These are phyloP conservation scores for Pantherophis guttatus DNA, from an alignment of 2,113 vertebrate species.

Conservation along the genomic window DNA sequence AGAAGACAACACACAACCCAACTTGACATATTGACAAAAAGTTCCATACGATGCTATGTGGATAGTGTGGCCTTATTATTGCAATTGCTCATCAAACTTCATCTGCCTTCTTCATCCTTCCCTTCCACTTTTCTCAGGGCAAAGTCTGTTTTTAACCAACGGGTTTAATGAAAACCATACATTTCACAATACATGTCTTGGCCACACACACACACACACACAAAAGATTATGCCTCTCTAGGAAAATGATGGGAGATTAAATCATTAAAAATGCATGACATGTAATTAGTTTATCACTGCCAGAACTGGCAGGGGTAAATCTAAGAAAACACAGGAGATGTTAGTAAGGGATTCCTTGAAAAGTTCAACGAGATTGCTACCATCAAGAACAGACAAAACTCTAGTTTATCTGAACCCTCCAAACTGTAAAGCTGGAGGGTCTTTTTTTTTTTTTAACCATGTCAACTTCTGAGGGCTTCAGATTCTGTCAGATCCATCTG, in stretches of 20 bases:
- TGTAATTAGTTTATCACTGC: slow-evolving; percentile 70
- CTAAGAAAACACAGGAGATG: slow-evolving; percentile 55
- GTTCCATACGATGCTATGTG: slow-evolving; percentile 22
- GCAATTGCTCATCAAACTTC: slow-evolving; percentile 40
- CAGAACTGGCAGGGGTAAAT: slow-evolving; percentile 49
- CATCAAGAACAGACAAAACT: neutral
- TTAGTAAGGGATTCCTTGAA: slow-evolving; percentile 62
- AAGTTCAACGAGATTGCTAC: slow-evolving; percentile 50
- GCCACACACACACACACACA: slow-evolving; percentile 56
- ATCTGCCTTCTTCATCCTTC: slow-evolving; percentile 44
- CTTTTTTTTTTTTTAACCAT: neutral
- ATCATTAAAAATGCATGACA: slow-evolving; percentile 74
- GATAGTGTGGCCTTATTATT: slow-evolving; percentile 58
- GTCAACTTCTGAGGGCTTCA: neutral
- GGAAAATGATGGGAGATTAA: slow-evolving; percentile 72
- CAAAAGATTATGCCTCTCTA: slow-evolving; percentile 60
- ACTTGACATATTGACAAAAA: slow-evolving; percentile 11
- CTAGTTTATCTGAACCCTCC: neutral
- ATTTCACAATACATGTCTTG: slow-evolving; percentile 62
- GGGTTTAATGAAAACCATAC: slow-evolving; percentile 69
- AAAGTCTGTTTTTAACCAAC: slow-evolving; percentile 60
- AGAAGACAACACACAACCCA: slow-evolving; percentile 26
- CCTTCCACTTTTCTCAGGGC: slow-evolving; percentile 47
- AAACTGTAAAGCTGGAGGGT: neutral
- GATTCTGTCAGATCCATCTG: slow-evolving; percentile 30